A percentile compares a stretch with the other conserved stretches of the same genome.
These are phyloP conservation scores for Syrista parreyssii DNA, from an alignment of 2,888 invertebrate species.

Conservation along the genomic window DNA sequence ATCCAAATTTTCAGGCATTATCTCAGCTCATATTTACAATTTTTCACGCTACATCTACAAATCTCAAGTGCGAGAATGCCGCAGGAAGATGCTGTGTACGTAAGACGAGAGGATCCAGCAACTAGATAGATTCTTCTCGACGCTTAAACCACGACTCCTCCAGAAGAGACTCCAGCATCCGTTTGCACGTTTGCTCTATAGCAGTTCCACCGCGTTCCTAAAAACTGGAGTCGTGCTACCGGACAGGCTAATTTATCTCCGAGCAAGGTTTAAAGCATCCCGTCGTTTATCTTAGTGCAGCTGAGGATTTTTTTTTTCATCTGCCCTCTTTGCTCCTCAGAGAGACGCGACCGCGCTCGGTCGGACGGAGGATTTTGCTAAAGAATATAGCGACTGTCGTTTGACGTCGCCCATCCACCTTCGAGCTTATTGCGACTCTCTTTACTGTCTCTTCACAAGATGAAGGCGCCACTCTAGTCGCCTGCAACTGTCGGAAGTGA, in stretches of 20 bases:
- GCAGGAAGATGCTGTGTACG: background rate
- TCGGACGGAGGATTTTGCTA: background rate
- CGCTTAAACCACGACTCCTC: background rate
- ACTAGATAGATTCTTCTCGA: background rate
- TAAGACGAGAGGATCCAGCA: background rate
- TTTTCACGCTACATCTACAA: background rate
- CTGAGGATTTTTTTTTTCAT: conserved; percentile 28
- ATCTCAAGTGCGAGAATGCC: background rate
- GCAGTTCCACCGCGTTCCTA: background rate
- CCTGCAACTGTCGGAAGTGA: background rate
- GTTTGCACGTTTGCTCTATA: background rate
- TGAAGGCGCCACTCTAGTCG: background rate
- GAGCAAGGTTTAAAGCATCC: conserved; percentile 42
- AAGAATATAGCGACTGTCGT: background rate
- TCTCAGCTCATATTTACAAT: background rate
- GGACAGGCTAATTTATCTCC: conserved; percentile 49
- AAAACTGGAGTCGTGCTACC: conserved; percentile 4
- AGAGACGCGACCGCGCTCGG: background rate
- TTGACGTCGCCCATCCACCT: background rate
- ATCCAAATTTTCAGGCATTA: background rate
- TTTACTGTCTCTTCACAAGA: background rate
- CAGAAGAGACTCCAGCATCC: background rate
- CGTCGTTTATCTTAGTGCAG: conserved; percentile 48
- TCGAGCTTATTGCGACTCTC: background rate
- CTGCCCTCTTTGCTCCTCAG: conserved; percentile 13